Base-by-base conservation (phyloP, 1,140 invertebrate genomes). In the Drosophila rhopaloa region DNA sequence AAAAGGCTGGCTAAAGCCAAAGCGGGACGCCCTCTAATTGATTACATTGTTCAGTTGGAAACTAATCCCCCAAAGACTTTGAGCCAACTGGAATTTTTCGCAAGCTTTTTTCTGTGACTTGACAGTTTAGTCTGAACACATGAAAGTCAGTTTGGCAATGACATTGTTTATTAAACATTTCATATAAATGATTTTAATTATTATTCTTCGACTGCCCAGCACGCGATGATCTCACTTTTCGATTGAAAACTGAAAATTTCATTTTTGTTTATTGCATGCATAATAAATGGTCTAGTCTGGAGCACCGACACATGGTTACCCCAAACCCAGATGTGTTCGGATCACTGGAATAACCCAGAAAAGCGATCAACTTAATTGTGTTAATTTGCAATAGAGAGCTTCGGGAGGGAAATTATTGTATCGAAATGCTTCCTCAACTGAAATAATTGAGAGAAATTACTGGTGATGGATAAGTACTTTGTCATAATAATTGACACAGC, bases 131-230 rank as follows among this genome's bases (percentile, higher is more conserved):
- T 40, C 10, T 4, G 32, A 53, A 11, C 29, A 11, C 27, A 51
- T 32, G 37, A 63, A 43, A 47, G 32, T 32, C 55, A 40, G 56
- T 72, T 16, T 57, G 73, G 63, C 77, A 76, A 48, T 82, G 75
- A 66, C 79, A 71, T 76, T 88, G 83, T 89, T 89, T 88, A 89
- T 70, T 88, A 86, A 86, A 86, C 83, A 86, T 88, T 78, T 89
- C 76, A 84, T 68, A 67, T 81, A 88, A 88, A 76, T 83, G 74
- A 84, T 84, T 84, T 88, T 88, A 84, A 88, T 88, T 88, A 88
- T 88, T 88, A 77, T 88, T 88, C 73, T 79, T 83, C 51, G 35
- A 32, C 61, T 53, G 51, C n/a, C 27, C 70, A 61, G 59, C 56
- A 27, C 13, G 60, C 27, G 83, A 84, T 88, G 84, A 88, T 88